Evolutionary conservation across 2,113 vertebrate species (phyloP).

Genomic region (Nestor notabilis): DNA sequence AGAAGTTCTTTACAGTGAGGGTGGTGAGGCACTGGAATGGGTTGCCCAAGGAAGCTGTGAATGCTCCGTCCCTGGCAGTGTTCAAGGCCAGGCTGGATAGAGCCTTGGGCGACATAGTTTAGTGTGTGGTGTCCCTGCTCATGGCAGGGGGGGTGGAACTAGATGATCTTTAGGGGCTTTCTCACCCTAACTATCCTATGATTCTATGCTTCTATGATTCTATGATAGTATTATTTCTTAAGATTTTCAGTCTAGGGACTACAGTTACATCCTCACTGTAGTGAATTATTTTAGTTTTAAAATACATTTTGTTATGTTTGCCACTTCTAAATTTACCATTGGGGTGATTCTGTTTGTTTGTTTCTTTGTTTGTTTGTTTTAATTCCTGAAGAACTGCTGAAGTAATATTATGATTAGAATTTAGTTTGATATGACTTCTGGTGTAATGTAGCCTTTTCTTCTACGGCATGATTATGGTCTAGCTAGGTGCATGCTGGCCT

Average conservation of each 20-base stretch:
- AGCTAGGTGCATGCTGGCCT: not conserved
- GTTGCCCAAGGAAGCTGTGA: no score
- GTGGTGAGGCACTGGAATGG: no score
- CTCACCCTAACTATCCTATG: no score
- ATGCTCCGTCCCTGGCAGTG: no score
- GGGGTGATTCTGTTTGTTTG: not conserved
- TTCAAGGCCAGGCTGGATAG: no score
- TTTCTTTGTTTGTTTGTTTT: not conserved
- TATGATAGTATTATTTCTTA: not conserved
- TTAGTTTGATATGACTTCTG: not conserved
- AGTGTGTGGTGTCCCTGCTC: no score
- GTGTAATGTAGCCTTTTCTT: not conserved
- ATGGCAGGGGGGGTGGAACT: no score
- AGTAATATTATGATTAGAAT: not conserved
- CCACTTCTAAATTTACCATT: not conserved
- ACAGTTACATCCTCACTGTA: not conserved
- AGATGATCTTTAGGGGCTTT: no score
- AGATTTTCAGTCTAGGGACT: not conserved
- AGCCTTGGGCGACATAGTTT: no score
- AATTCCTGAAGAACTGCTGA: not conserved
- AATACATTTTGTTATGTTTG: not conserved
- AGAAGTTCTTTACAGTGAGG: no score
- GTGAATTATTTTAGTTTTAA: not conserved
- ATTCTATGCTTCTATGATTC: no score
- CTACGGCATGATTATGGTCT: not conserved